Base-by-base conservation (phyloP, 64 coral and sea anemone genomes). In the Pocillopora damicornis region DNA sequence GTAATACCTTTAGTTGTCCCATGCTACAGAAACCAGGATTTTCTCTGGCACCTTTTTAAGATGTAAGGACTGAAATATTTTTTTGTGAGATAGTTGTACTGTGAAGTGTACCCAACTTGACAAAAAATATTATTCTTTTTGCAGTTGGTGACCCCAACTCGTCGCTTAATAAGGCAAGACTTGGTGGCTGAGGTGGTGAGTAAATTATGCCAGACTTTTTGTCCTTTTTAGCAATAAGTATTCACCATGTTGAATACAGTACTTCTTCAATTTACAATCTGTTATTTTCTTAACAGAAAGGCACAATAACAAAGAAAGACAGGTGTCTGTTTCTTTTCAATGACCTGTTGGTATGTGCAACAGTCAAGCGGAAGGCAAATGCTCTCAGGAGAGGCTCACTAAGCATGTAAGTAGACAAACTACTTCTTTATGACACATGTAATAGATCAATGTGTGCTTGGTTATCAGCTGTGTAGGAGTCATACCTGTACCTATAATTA, bases 131-230 rank as follows among this genome's bases (percentile, higher is more conserved):
- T 60, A 14, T 89, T 81, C 59, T 87, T 75, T 78, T 61, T 36
- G 5, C 86, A 99, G 97, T 75, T 99, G 65, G 97, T 99, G 16
- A n/a, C 83, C 16, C 90, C 97, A 11, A 90, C 78, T 75, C 81
- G 97, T 61, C 83, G 91, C 68, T 89, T 92, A 58, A 92, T 90
- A 18, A 82, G 97, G 30, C 93, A 99, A 76, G 97, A 99, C 67
- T 80, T 99, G 59, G 97, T 93, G 37, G 97, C 97, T 85, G 97
- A 99, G 88, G 93, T 99, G 77, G 97, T 99, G 91, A 72, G 93
- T 91, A 87, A 45, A 73, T 42, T 20, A 73, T 18, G 56, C 42
- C 7, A 51, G 42, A 51, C 42, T 51, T 51, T 51, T 51, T 51
- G 42, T 2, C 42, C 42, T 4, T 51, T 4, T 51, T 51, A 51